phyloP scores from a whole-genome alignment of 23 tunicate species.

The Aplidium turbinatum region DNA sequence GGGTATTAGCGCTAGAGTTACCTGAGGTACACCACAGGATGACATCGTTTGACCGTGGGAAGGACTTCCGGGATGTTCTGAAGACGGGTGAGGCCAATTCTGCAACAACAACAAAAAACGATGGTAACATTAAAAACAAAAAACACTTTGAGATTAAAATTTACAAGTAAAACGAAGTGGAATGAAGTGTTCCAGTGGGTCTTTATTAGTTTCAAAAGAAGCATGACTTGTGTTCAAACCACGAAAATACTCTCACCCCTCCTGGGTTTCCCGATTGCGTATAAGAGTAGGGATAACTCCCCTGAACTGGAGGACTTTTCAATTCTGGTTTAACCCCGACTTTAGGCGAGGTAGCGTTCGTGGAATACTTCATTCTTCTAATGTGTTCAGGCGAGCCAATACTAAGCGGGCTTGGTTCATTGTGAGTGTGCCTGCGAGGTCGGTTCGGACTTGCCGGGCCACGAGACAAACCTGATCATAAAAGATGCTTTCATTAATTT shows the following conservation, averaged over 20 bases:
- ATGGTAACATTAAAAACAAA: background rate
- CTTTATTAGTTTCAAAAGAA: too few relatives aligned
- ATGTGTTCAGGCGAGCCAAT: constrained; percentile 62
- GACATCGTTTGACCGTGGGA: constrained; percentile 23
- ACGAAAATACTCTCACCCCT: constrained; percentile 7
- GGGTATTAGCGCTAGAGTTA: too few relatives aligned
- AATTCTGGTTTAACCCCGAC: constrained; percentile 59
- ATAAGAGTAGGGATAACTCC: constrained; percentile 51
- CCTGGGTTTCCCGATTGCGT: constrained; percentile 2
- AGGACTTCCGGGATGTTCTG: constrained; percentile 53
- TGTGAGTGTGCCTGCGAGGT: constrained; percentile 79
- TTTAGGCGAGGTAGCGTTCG: constrained; percentile 27
- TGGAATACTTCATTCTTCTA: constrained; percentile 59
- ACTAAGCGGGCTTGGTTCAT: constrained; percentile 84
- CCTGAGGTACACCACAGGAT: constrained; percentile 1
- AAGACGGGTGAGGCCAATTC: constrained; percentile 39
- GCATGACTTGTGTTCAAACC: background rate
- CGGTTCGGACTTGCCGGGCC: constrained; percentile 72
- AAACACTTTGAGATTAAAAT: too few relatives aligned
- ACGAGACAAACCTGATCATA: constrained; percentile 12
- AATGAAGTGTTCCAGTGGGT: too few relatives aligned
- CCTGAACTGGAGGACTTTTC: constrained; percentile 70
- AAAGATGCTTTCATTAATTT: background rate
- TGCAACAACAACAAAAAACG: background rate
- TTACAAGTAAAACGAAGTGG: too few relatives aligned